Evolutionary conservation across 2,113 vertebrate species (phyloP), one percentile per base, ranked within the genome.

Genomic region (Scomber japonicus): DNA sequence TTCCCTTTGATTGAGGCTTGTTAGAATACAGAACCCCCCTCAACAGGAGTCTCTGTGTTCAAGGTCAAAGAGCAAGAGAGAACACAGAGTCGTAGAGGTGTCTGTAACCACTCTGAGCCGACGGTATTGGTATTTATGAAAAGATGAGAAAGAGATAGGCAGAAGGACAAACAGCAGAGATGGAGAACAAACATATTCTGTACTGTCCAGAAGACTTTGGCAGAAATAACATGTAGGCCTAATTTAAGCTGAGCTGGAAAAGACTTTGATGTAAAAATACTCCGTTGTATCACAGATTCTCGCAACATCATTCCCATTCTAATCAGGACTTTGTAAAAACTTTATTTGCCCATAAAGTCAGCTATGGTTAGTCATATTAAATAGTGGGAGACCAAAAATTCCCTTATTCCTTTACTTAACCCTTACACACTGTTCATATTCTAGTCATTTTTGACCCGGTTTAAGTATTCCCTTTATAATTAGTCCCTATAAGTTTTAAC

Each of bases 1-100:
- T 65, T 76, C 40, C 44, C 21, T 85, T 73, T 70, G 35, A 76
- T 76, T 70, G 53, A 10, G 3, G 13, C 55, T 49, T 35, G 66
- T 69, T 75, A 60, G 14, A 3, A 45, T 55, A 48, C 72, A 57
- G 17, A 63, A 14, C 44, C 31, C 0, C 24, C 24, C 24, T 27
- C 44, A 55, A 53, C 48, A 66, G 54, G 51, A 69, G 6, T 66
- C 31, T 70, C 2, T 55, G 48, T 27, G 31, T 55, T 53, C 17
- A 61, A 44, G 49, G 61, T 80, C 31, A 69, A 16, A 75, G 64
- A 59, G 50, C 65, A 64, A 27, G n/a, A 17, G 48, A 49, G 21
- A 71, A 15, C 11, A 6, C 35, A 1, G 27, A 16, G 53, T 15
- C 19, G 4, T 1, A n/a, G 19, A 65, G 51, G 6, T 60, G 51